Base-by-base conservation (phyloP, 2,888 invertebrate species). In the Notocelia uddmanniana region DNA sequence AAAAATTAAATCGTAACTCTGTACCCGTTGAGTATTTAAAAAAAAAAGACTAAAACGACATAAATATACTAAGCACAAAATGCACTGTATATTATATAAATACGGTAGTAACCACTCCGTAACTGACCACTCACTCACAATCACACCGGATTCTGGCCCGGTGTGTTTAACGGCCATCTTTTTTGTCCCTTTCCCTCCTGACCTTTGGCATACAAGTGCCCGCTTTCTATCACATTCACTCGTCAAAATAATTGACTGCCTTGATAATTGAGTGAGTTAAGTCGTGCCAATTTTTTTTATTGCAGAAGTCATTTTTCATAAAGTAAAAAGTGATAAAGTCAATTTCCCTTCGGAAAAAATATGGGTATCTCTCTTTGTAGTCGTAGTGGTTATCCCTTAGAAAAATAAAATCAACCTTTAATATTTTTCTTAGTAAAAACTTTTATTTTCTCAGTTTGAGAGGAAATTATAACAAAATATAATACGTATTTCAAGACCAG, bases 191-290 rank as follows among this genome's bases (percentile, higher is more conserved):
- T 62, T 72, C 72, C 62, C 34, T 48, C 72, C 2, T 68, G 72
- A 72, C 72, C 72, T 72, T 57, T 72, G 68, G 18, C 72, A 68
- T 72, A 72, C 48, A 50, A 55, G 21, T 55, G 55, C 37, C 60
- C 19, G 50, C 72, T 72, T 72, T 72, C 72, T 68, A 72, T 72
- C 71, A 60, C 72, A 62, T 68, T 72, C 72, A 68, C 68, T 18
- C 68, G 48, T 72, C 72, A 68, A 62, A 55, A 37, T 62, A 72
- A 72, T 66, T 71, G 71, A 57, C 41, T 54, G 31, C 48, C 45
- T 57, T 37, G 5, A 5, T 26, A 26, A 2, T 5, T 26, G 3
- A 55, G 23, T 6, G 58, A 21, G 45, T 66, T 48, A 45, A 19
- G 41, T 59, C n/a, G 21, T 23, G n/a, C 23, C 54, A 71, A 71